Evolutionary conservation across 2,113 vertebrate species (phyloP).

Genomic region (Cygnus buccinator): DNA sequence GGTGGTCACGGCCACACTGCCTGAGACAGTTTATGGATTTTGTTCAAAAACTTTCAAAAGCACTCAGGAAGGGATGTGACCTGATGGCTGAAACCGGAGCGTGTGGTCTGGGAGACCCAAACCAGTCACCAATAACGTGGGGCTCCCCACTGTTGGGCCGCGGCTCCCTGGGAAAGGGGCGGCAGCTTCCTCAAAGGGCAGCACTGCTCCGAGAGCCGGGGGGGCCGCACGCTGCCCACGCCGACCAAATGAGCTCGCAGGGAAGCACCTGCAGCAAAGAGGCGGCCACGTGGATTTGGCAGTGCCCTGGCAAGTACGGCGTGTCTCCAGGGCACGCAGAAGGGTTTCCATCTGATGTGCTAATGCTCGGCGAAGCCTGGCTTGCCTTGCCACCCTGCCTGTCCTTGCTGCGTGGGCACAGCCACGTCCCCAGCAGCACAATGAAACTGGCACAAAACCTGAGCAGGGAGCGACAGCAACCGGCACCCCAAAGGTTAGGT

Average conservation of each 20-base stretch:
- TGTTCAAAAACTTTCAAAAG: not conserved
- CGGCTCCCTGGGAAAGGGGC: not conserved
- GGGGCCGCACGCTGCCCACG: rapidly evolving
- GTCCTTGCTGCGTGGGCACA: rapidly evolving
- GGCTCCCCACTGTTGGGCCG: not conserved
- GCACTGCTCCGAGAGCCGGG: not conserved
- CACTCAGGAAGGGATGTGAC: not conserved
- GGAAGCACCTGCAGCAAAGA: not conserved
- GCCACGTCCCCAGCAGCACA: not conserved
- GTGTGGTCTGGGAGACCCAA: not conserved
- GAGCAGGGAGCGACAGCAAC: rapidly evolving
- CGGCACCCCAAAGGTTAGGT: not conserved
- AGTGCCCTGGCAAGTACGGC: not conserved
- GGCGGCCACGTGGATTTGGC: not conserved
- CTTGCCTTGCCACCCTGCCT: not conserved
- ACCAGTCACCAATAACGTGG: not conserved
- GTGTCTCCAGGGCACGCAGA: rapidly evolving
- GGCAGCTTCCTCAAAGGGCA: not conserved
- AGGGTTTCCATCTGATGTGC: not conserved
- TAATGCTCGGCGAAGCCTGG: not conserved
- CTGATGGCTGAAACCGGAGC: rapidly evolving
- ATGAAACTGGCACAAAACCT: rapidly evolving
- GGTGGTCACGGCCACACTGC: rapidly evolving
- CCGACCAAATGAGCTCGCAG: not conserved
- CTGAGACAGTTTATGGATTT: not conserved